Conservation (phyloP, 2,888 invertebrate species). For the Sesia bembeciformis region DNA sequence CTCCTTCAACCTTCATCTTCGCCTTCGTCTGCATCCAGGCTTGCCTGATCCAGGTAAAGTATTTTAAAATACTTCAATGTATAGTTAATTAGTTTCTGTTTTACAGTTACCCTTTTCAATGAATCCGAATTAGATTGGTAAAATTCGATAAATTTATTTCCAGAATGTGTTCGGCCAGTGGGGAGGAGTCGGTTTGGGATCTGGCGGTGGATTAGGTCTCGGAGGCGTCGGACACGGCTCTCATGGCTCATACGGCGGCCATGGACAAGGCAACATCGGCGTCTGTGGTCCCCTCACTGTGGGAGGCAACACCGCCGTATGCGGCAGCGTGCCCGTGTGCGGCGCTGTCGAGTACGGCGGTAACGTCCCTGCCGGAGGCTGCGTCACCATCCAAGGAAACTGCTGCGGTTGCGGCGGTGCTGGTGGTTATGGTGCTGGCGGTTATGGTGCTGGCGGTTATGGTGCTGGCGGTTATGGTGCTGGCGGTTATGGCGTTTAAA, state of each 20-base stretch:
- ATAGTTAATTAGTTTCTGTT: too few species aligned
- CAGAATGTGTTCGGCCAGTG: not conserved
- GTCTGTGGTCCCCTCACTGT: not conserved
- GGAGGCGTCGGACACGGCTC: not conserved
- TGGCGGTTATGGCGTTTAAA: not conserved
- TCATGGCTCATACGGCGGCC: not conserved
- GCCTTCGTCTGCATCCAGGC: slow-evolving; percentile 12
- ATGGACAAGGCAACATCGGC: not conserved
- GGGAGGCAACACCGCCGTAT: slow-evolving; percentile 19
- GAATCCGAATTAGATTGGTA: too few species aligned
- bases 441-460: not conserved
- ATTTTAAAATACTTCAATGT: too few species aligned
- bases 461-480: not conserved
- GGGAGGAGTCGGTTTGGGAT: not conserved
- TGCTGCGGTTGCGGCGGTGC: slow-evolving; percentile 16
- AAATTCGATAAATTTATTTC: not conserved
- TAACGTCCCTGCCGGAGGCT: slow-evolving; percentile 21
- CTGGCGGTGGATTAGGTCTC: not conserved
- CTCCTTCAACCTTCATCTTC: slow-evolving; percentile 8
- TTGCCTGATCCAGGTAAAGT: slow-evolving; percentile 15
- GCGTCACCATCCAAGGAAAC: slow-evolving; percentile 21
- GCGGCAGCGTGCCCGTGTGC: slow-evolving; percentile 24
- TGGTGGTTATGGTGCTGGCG: not conserved
- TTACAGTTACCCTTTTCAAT: too few species aligned
- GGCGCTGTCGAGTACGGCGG: slow-evolving; percentile 25